Evolutionary conservation across 2,113 vertebrate species (phyloP), one percentile per base, ranked within the genome.

Genomic region (Arothron firmamentum): DNA sequence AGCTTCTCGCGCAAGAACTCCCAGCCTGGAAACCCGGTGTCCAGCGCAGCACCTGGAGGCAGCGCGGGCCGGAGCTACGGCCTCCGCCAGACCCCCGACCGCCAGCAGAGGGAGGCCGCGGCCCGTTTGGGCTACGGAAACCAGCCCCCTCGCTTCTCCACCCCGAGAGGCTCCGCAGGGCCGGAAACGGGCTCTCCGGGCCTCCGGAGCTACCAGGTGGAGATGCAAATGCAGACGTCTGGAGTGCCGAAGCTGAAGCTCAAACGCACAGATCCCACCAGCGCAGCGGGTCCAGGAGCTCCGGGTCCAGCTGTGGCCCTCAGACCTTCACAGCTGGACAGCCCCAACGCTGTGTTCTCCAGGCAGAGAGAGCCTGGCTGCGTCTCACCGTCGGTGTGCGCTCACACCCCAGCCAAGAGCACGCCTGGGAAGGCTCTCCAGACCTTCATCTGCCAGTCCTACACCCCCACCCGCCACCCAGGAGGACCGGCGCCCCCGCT

Each of bases 401-500:
- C 82, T 17, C 93, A 93, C 8, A 81, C 90, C 0, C 91, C 91
- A 12, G 90, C 82, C 10, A 91, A 90, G 62, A 85, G 80, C 59
- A 96, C 94, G 0, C 95, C 96, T 0, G 87, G 93, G 12, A 94
- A 94, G 65, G 84, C 75, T 1, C 85, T 95, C 12, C 97, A 98
- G 52, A 97, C 92, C 0, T 94, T 91, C 60, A 97, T 99, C 75
- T 99, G 96, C 78, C 95, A 94, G 75, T 92, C 94, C 0, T 96
- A 94, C 58, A 97, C 97, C 2, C 95, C 96, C 1, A 96, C 94
- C 1, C 90, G 47, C 16, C 87, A 91, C 47, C 71, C 87, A 3
- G 83, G 85, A 0, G 83, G 71, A 0, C 82, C 89, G 14, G 67
- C 86, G 15, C 94, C 95, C 16, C 94, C 95, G 0, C 81, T 87